phyloP scores from a whole-genome alignment of 2,797 vertebrate genomes.

The Anguilla pacifica region DNA sequence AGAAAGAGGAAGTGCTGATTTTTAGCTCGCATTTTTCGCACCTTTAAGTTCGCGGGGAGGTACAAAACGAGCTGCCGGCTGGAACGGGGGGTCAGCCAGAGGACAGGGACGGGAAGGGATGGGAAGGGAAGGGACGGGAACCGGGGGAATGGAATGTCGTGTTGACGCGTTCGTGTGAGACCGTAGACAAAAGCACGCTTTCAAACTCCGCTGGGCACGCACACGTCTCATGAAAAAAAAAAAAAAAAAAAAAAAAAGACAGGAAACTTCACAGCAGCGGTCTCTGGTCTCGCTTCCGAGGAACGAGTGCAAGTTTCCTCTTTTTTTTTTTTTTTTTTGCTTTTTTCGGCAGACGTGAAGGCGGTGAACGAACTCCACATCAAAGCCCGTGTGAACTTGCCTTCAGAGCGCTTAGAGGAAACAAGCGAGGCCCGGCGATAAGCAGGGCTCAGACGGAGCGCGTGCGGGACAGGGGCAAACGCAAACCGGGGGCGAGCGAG shows the following conservation, averaged over 20 bases:
- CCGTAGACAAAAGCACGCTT: neutral
- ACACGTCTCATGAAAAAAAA: neutral
- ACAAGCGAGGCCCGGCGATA: slow-evolving; percentile 41
- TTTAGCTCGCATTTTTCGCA: no score
- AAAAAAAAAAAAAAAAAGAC: neutral
- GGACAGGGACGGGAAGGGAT: neutral
- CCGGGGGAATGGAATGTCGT: neutral
- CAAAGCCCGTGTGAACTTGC: slow-evolving; percentile 44
- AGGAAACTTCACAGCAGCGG: neutral
- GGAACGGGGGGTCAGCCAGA: neutral
- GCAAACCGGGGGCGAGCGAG: neutral
- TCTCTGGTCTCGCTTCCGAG: neutral
- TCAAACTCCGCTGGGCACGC: no score
- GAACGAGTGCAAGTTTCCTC: neutral
- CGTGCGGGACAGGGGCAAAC: neutral
- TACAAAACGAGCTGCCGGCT: neutral
- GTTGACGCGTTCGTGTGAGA: neutral
- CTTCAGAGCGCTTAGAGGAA: slow-evolving; percentile 26
- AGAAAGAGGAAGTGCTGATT: no score
- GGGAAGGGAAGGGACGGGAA: neutral
- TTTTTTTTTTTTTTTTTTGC: neutral
- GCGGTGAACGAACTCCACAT: slow-evolving; percentile 41
- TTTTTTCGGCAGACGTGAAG: slow-evolving; percentile 32
- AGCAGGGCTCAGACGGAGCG: neutral
- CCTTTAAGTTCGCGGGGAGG: neutral